A percentile compares a stretch with the other conserved stretches of the same genome.
These are phyloP conservation scores for Galaxea fascicularis DNA, from an alignment of 92 coral and sea anemone genomes.

Conservation along the genomic window DNA sequence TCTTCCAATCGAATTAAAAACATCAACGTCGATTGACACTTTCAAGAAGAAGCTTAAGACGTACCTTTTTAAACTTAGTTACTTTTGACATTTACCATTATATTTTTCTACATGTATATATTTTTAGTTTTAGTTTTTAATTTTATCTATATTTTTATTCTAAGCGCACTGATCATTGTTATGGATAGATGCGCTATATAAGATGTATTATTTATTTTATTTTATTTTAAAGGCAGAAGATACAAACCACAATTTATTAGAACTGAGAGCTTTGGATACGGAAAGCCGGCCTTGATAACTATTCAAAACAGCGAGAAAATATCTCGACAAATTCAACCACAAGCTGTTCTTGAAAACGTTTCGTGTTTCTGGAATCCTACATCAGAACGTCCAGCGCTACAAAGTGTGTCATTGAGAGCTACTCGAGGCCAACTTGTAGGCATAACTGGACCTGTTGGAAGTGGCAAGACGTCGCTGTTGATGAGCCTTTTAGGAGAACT, in stretches of 20 bases:
- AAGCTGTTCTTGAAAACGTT: neutral
- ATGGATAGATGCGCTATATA: no score
- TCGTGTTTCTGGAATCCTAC: slow-evolving; percentile 20
- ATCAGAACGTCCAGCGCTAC: slow-evolving; percentile 22
- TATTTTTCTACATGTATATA: no score
- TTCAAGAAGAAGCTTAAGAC: no score
- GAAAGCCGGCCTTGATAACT: neutral
- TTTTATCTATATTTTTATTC: no score
- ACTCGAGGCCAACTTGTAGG: slow-evolving; percentile 38
- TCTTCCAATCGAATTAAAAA: no score
- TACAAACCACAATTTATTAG: neutral
- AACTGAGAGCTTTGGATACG: slow-evolving; percentile 4
- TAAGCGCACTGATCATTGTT: no score
- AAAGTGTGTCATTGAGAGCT: slow-evolving; percentile 4
- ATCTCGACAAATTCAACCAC: neutral
- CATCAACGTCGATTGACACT: no score
- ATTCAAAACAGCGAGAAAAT: neutral
- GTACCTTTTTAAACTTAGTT: no score
- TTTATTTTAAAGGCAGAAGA: slow-evolving; percentile 21
- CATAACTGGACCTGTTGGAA: slow-evolving; percentile 46
- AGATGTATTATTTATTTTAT: no score
- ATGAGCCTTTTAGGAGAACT: slow-evolving; percentile 91
- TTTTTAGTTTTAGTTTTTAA: no score
- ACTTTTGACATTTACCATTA: no score
- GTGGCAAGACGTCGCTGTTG: slow-evolving; percentile 81